Evolutionary conservation across 2,113 vertebrate genomes (phyloP), one percentile per base, ranked within the genome.

Genomic region (Hemicordylus capensis): DNA sequence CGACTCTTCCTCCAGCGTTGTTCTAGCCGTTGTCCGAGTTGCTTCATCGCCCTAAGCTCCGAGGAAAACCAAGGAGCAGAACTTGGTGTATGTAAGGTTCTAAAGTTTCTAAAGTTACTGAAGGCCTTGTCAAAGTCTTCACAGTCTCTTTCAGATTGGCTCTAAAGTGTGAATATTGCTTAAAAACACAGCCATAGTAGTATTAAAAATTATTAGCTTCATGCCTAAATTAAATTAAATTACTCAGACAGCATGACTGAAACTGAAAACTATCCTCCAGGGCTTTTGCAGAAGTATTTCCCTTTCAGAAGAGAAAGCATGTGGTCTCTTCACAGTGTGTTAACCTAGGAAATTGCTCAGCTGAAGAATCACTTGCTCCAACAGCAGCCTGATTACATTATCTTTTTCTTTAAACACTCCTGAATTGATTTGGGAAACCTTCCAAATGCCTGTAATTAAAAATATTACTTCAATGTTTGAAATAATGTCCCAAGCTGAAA

Each of bases 221-320:
- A 80, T 51, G 44, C 67, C 85, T 85, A 81, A 80, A 84, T n/a
- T 59, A 81, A 80, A 84, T n/a, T 59, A 0, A 0, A 54, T 79
- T 89, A 58, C 74, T 86, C 64, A 89, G 78, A 90, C 4, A 58
- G 64, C 70, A 17, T 26, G 31, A 39, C n/a, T 69, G 37, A 80
- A 85, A 82, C 86, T 64, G 64, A 84, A 88, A 83, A 28, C 46
- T 58, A 77, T 81, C 87, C 91, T 83, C 24, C 82, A 83, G 82
- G 91, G 42, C 22, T 73, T 88, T 91, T 86, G 44, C 24, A 19
- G 59, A 75, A 34, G 82, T 42, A 51, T 42, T 89, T 83, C 81
- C 67, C 15, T 58, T 81, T n/a, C 86, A 88, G 12, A 17, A 9
- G 37, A 88, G 73, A 39, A 89, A 80, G 42, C 17, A 64, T 1